A percentile compares a stretch with the other conserved stretches of the same genome.
phyloP scores from a whole-genome alignment of 2,888 invertebrate species.

The Leptopilina drosophilae region DNA sequence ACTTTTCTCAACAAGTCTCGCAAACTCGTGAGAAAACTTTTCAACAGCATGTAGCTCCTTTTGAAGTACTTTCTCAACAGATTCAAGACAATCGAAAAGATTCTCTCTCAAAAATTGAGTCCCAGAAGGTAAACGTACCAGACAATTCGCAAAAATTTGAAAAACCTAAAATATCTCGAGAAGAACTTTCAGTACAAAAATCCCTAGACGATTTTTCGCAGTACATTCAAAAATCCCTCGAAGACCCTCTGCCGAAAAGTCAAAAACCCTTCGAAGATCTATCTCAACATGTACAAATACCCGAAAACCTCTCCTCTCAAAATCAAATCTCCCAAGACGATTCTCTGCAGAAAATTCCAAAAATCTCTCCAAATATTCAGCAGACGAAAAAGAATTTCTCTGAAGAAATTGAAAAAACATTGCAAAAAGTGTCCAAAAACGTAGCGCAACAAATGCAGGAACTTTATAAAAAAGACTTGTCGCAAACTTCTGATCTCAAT shows the following conservation, averaged over 20 bases:
- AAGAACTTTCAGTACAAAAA: background rate
- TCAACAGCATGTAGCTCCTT: background rate
- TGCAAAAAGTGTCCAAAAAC: background rate
- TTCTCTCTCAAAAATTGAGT: background rate
- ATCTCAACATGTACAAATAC: background rate
- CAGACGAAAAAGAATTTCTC: background rate
- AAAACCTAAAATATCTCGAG: background rate
- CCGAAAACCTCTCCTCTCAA: background rate
- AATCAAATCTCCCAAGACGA: background rate
- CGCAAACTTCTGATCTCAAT: slow-evolving; percentile 14
- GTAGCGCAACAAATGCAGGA: background rate
- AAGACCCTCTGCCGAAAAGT: background rate
- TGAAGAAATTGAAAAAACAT: background rate
- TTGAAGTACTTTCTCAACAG: background rate
- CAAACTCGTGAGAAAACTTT: background rate
- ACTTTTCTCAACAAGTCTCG: no score
- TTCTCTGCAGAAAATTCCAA: background rate
- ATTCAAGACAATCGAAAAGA: background rate
- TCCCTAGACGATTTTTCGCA: background rate
- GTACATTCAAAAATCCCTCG: background rate
- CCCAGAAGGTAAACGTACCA: no score
- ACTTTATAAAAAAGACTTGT: background rate
- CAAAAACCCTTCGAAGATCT: slow-evolving; percentile 1
- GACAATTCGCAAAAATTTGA: background rate
- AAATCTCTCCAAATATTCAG: background rate